Evolutionary conservation across 2,113 vertebrate species (phyloP), one percentile per base, ranked within the genome.

Genomic region (Channa maculata): DNA sequence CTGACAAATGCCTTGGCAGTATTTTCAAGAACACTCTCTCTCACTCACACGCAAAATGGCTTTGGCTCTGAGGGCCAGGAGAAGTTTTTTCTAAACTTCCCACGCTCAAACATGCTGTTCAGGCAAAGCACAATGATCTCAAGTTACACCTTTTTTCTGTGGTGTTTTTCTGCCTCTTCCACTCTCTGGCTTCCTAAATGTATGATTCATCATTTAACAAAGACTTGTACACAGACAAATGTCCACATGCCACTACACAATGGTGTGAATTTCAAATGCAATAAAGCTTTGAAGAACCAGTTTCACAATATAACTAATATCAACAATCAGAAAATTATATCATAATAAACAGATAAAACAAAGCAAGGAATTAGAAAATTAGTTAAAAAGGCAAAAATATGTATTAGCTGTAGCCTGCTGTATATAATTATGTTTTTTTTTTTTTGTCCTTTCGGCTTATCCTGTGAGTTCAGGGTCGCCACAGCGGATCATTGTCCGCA

Each of bases 1-100:
- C 92, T 94, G 93, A 93, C 88, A 88, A 93, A 94, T 91, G 89
- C 89, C 87, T 85, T 77, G 86, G 78, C 82, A 83, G 77, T 64
- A 49, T 54, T 66, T 71, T 68, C 64, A 62, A 84, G 65, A 80
- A 59, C 74, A 71, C 64, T 5, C 65, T 24, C 57, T 12, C 58
- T 53, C 77, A 71, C 46, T 50, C 57, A 59, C 55, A 54, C 68
- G 64, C 65, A 57, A 36, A 77, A 38, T 49, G 33, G 45, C 52
- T 82, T 74, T 69, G 65, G 83, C 76, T 62, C 64, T 39, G 79
- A 86, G 76, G 64, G 76, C 82, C 77, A 77, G 46, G 72, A 86
- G 75, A 75, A 76, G 61, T 86, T 86, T 83, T 83, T 83, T 81
- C 76, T 75, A 64, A 79, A 85, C 84, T 86, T 92, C 88, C 89